Evolutionary conservation across 2,888 invertebrate species (phyloP), one percentile per base, ranked within the genome.

Genomic region (Cecidostiba fungosa): DNA sequence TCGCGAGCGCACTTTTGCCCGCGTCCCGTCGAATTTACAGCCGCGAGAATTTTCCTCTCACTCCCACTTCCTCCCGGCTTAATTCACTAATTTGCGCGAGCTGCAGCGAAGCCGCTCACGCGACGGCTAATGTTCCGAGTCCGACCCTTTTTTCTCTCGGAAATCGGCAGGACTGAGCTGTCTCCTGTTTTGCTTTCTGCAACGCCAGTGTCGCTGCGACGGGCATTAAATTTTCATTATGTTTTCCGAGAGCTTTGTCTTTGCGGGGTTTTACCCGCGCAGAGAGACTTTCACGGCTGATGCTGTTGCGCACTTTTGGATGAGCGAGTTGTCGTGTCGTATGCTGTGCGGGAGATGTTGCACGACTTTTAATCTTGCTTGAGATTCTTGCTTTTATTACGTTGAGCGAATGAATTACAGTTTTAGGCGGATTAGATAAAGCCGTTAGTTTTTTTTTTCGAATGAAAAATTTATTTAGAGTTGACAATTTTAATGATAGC

Each of bases 221-320:
- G 4, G 26, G 36, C 26, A 77, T 54, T 77, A 77, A 77, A 77
- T 77, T 77, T 77, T 77, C 77, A 77, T 77, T 77, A 77, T 39
- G 59, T 47, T 29, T 16, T n/a, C 59, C 59, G 26, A 14, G 14
- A 77, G 36, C 23, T 77, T 77, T 77, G 77, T 77, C 39, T 77
- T 62, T 39, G 47, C 62, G 19, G 23, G 77, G 23, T 59, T 77
- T 59, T 54, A 54, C 47, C 4, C 26, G 43, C 26, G 4, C 10
- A 8, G 12, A 6, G 47, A 74, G 70, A 36, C 32, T 36, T n/a
- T 36, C 36, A 19, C n/a, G 19, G 70, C 70, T 54, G 54, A 3
- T 16, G 16, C 50, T 50, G 50, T 16, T 50, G 54, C 19, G 54
- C 8, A 59, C 54, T 59, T 59, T 59, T 59, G 54, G 54, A 59